Evolutionary conservation across 1,140 invertebrate species (phyloP), one percentile per base, ranked within the genome.

Genomic region (Oscheius sp.): DNA sequence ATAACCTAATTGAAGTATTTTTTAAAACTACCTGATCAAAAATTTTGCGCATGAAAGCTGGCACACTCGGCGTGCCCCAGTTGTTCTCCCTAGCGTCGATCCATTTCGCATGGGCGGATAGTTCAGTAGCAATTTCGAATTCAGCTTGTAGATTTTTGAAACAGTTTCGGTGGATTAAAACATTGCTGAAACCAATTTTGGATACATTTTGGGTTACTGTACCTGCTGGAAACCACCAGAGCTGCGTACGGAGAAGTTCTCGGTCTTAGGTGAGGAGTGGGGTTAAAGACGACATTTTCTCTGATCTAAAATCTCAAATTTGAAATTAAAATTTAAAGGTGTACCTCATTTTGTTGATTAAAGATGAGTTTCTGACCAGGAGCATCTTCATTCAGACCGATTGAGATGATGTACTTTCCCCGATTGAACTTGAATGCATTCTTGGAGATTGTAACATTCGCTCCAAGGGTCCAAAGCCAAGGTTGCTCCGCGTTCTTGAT

Each of bases 21-120:
- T 75, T 32, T 28, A 18, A 4, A 0, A 52, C n/a, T 59, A 79
- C 79, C 76, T 82, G 82, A 75, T 83, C 82, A 67, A 84, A 83
- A 58, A 83, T 85, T 28, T 80, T 68, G 20, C 78, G 63, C 92
- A 73, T 91, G 89, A 1, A 88, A 87, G 78, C 88, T n/a, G 71
- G 55, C 10, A 68, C 77, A 23, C 80, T 73, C 28, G 77, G 74
- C 55, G 81, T 90, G 18, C 94, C 93, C 73, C 97, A 88, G 91
- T 93, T 99, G 82, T 99, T 99, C 79, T 89, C 91, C 2, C 92
- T 92, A 74, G 93, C 95, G 84, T 97, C 93, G 7, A 99, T 91
- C n/a, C 90, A 87, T 85, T 92, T 91, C 77, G 93, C 94, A 81
- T 96, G 95, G 84, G 97, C 94, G 79, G 92, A 90, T 1, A 97